Conservation (phyloP, 2,797 vertebrate species). For the Melanogrammus aeglefinus region DNA sequence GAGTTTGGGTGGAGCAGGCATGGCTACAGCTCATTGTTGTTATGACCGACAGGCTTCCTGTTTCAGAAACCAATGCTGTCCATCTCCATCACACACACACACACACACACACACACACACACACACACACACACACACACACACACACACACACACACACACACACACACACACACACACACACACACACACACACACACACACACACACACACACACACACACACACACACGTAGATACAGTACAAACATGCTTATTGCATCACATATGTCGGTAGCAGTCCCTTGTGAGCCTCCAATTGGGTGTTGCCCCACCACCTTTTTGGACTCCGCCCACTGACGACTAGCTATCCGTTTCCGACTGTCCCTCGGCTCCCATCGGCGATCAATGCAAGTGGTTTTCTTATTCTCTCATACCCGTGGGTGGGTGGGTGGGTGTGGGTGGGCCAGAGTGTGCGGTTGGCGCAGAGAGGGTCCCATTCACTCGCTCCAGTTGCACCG, state of each 20-base stretch:
- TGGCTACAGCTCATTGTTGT: slow-evolving; percentile 76
- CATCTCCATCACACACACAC: slow-evolving; percentile 65
- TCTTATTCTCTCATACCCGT: neutral
- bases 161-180: neutral
- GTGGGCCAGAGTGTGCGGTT: neutral
- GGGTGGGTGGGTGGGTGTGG: no score
- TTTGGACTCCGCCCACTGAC: no score
- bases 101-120: neutral
- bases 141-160: neutral
- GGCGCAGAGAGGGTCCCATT: neutral
- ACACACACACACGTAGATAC: slow-evolving; percentile 15
- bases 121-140: no score
- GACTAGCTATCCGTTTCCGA: no score
- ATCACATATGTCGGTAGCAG: no score
- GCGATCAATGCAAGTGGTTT: no score
- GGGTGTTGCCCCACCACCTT: no score
- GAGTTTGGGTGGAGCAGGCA: slow-evolving; percentile 68
- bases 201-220: slow-evolving; percentile 56
- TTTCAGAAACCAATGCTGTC: slow-evolving; percentile 61
- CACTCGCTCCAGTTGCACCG: slow-evolving; percentile 33
- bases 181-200: neutral
- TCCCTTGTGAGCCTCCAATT: no score
- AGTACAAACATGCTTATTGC: slow-evolving; percentile 11
- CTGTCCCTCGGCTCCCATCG: neutral
- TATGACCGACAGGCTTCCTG: slow-evolving; percentile 76